A percentile compares a stretch with the other conserved stretches of the same genome.
Evolutionary conservation across 1,140 invertebrate species (phyloP).

Genomic region (Cydia pomonella): DNA sequence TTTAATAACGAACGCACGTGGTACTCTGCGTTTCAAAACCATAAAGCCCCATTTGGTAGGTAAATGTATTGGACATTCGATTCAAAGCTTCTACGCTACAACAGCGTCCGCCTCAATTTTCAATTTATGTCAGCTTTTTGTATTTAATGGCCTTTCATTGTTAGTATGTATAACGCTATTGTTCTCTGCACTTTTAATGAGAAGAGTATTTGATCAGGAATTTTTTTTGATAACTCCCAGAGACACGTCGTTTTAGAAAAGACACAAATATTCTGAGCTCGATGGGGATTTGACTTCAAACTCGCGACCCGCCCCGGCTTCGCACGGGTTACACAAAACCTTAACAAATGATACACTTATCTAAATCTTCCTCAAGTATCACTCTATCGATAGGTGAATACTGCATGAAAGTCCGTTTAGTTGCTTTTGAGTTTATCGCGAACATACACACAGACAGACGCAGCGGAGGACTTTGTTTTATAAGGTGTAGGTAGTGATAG

Average conservation of each 20-base stretch:
- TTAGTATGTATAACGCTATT: not conserved
- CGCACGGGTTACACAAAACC: too few species aligned
- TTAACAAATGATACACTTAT: too few species aligned
- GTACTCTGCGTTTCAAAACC: not conserved
- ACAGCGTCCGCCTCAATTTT: conserved; percentile 52
- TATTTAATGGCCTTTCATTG: not conserved
- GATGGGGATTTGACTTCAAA: too few species aligned
- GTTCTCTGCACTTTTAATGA: conserved; percentile 10
- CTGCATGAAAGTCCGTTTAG: too few species aligned
- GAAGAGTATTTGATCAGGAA: not conserved
- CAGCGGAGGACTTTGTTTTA: too few species aligned
- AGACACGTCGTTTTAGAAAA: not conserved
- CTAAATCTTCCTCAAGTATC: too few species aligned
- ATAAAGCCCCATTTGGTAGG: not conserved
- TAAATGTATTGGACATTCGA: not conserved
- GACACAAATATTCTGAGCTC: too few species aligned
- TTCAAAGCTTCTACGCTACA: not conserved
- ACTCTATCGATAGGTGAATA: too few species aligned
- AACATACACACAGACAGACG: too few species aligned
- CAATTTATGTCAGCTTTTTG: conserved; percentile 27
- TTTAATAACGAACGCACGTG: conserved; percentile 38
- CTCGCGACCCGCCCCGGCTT: too few species aligned
- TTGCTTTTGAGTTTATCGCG: too few species aligned
- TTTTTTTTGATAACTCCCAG: not conserved
- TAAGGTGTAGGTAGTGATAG: too few species aligned